These are phyloP conservation scores for Smutsia temminckii DNA, from an alignment of 2,797 vertebrate genomes.

Conservation along the genomic window DNA sequence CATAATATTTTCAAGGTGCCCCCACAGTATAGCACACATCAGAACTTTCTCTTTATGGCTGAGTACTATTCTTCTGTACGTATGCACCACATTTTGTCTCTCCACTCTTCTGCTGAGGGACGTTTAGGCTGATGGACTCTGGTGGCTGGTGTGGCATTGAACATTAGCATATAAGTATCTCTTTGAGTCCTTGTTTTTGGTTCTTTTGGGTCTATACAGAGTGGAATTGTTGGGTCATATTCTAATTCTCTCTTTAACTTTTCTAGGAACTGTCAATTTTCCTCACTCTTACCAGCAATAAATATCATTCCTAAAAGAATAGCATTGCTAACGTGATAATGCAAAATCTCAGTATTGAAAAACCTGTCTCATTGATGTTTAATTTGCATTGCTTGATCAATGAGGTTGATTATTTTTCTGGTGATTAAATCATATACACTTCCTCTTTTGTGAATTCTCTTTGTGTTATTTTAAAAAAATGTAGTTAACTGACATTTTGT, in stretches of 20 bases:
- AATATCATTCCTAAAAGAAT: background rate
- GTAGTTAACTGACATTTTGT: background rate
- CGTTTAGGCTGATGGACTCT: background rate
- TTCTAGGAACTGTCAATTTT: background rate
- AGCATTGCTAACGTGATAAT: background rate
- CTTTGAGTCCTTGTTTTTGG: background rate
- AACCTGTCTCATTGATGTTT: background rate
- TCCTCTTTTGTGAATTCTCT: slow-evolving; percentile 11
- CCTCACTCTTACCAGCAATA: background rate
- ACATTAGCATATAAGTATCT: background rate
- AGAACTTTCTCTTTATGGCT: background rate
- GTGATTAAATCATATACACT: background rate
- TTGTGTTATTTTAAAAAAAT: background rate
- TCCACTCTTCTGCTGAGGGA: background rate
- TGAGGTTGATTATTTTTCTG: slow-evolving; percentile 8
- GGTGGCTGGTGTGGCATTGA: background rate
- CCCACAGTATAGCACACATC: background rate
- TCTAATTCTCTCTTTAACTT: background rate
- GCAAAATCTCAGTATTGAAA: background rate
- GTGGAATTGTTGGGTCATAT: background rate
- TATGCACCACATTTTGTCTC: background rate
- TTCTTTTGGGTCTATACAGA: background rate
- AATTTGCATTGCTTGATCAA: background rate
- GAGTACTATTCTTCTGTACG: background rate
- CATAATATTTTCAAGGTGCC: background rate